phyloP scores from a whole-genome alignment of 2,888 invertebrate species.

The Cataglyphis livida region DNA sequence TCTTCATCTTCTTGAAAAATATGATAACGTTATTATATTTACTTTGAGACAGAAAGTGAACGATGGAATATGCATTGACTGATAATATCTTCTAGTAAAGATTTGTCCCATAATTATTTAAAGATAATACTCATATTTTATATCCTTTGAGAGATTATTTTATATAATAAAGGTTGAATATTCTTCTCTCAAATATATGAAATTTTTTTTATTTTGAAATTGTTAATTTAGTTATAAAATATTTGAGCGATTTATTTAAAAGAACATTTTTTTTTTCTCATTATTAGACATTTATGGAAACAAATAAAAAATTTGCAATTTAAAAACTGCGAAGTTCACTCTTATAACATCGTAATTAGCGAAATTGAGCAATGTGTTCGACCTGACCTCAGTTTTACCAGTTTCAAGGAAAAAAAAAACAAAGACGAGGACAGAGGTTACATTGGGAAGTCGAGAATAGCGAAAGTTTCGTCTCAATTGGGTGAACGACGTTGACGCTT shows the following conservation, averaged over 20 bases:
- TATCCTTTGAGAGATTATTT: not conserved
- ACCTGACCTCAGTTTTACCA: constrained; percentile 16
- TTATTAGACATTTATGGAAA: constrained; percentile 9
- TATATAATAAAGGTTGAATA: not conserved
- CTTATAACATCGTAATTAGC: constrained; percentile 9
- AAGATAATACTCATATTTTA: not conserved
- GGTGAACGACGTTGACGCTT: constrained; percentile 44
- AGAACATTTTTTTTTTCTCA: not conserved
- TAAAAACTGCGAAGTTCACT: not conserved
- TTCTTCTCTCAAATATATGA: not conserved
- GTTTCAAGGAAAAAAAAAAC: constrained; percentile 1
- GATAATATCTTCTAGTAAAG: not conserved
- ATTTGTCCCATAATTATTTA: not conserved
- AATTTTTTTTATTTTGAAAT: not conserved
- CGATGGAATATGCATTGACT: constrained; percentile 11
- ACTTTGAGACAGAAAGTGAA: not conserved
- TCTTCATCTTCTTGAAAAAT: not conserved
- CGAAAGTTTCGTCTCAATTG: constrained; percentile 50
- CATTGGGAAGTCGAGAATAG: constrained; percentile 24
- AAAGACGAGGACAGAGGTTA: not conserved
- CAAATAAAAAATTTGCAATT: not conserved
- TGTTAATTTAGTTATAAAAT: not conserved
- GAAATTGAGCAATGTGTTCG: not conserved
- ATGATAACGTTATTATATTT: constrained; percentile 1
- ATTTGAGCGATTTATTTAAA: not conserved